Percentiles rank a stretch among this genome's conserved stretches.
These are phyloP conservation scores for Cyclura pinguis DNA, from an alignment of 2,797 vertebrate genomes.

Conservation along the genomic window DNA sequence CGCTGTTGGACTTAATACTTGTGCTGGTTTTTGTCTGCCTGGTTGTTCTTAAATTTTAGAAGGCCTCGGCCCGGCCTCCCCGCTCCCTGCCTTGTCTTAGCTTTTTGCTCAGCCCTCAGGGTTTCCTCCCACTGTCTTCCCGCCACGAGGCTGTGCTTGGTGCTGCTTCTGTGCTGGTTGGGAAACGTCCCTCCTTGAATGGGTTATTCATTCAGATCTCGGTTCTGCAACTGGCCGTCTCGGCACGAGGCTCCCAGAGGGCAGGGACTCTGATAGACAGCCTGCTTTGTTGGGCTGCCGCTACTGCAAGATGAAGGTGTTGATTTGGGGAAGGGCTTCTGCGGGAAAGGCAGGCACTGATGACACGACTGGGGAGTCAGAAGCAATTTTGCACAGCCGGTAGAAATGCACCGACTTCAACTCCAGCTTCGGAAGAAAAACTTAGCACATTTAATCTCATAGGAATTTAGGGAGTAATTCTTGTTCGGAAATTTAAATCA, in stretches of 20 bases:
- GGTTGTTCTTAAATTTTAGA: not conserved
- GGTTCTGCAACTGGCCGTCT: not conserved
- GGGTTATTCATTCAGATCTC: conserved; percentile 1
- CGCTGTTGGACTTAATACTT: not conserved
- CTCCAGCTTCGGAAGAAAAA: too few relatives aligned
- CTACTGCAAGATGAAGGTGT: not conserved
- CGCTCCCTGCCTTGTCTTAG: not conserved
- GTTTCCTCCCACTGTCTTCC: not conserved
- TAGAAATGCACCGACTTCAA: too few relatives aligned
- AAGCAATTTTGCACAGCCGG: too few relatives aligned
- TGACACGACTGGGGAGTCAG: not conserved
- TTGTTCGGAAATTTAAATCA: too few relatives aligned
- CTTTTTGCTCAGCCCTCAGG: not conserved
- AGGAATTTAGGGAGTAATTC: too few relatives aligned
- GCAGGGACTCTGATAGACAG: not conserved
- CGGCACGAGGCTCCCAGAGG: not conserved
- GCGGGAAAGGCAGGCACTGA: too few relatives aligned
- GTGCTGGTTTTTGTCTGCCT: not conserved
- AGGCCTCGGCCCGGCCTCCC: not conserved
- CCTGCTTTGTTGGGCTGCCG: not conserved
- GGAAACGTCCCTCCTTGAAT: not conserved
- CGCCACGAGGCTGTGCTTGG: not conserved
- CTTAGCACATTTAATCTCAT: too few relatives aligned
- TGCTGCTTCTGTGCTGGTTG: not conserved
- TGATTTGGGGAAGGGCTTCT: too few relatives aligned